These are phyloP conservation scores for Cavia aperea DNA, from an alignment of 2,113 vertebrate species.

Conservation along the genomic window DNA sequence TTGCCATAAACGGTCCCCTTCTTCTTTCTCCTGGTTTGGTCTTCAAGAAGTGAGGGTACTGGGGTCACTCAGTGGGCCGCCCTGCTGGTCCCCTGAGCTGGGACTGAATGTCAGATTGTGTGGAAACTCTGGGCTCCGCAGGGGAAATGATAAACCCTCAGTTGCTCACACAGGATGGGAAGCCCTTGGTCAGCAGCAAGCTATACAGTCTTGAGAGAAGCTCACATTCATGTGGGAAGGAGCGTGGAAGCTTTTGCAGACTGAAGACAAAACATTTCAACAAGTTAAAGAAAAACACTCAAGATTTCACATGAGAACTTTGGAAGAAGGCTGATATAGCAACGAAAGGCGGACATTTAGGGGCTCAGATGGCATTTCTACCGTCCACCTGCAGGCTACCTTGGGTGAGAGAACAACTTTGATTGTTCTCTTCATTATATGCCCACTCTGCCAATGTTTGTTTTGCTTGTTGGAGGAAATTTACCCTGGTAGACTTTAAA, in stretches of 20 bases:
- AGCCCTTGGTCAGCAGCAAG: background rate
- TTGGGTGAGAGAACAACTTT: background rate
- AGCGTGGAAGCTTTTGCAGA: background rate
- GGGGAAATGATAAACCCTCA: fast-evolving
- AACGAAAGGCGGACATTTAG: fast-evolving
- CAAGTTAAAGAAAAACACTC: background rate
- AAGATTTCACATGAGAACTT: fast-evolving
- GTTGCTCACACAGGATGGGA: background rate
- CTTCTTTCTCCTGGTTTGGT: fast-evolving
- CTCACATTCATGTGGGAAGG: fast-evolving
- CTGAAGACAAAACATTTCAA: background rate
- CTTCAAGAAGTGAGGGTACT: fast-evolving
- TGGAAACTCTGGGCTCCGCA: fast-evolving
- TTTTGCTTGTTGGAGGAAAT: background rate
- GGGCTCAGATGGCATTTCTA: fast-evolving
- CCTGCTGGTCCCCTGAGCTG: fast-evolving
- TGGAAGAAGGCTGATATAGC: fast-evolving
- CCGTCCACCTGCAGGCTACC: background rate
- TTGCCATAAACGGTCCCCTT: background rate
- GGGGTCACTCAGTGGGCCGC: background rate
- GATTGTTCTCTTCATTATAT: background rate
- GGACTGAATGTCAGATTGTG: fast-evolving
- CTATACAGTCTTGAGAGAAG: fast-evolving
- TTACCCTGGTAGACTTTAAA: background rate
- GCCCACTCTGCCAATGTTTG: background rate